Evolutionary conservation across 2,797 vertebrate species (phyloP).

Genomic region (Pterois miles): DNA sequence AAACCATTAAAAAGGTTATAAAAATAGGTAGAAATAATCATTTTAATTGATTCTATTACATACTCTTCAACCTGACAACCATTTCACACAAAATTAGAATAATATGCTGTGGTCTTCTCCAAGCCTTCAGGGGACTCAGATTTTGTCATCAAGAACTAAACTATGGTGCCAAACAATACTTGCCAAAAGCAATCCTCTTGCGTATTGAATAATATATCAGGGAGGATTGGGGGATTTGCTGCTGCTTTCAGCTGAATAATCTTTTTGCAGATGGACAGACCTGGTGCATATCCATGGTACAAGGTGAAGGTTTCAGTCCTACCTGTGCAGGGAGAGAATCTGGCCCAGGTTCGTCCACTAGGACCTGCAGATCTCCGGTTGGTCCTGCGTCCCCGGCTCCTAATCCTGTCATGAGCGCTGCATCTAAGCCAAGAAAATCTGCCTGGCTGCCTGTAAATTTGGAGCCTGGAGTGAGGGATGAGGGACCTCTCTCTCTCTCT

Average conservation of each 20-base stretch:
- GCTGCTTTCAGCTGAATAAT: slow-evolving; percentile 1
- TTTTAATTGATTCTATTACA: slow-evolving; percentile 1
- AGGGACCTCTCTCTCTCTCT: slow-evolving; percentile 42
- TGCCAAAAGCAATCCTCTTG: slow-evolving; percentile 20
- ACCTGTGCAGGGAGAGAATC: slow-evolving; percentile 73
- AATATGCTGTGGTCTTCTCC: neutral
- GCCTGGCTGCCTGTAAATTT: slow-evolving; percentile 68
- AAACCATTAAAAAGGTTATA: neutral
- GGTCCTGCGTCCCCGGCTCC: slow-evolving; percentile 78
- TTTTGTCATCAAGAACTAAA: slow-evolving; percentile 15
- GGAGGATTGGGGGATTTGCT: neutral
- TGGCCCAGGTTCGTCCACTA: slow-evolving; percentile 67
- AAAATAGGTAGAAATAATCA: neutral
- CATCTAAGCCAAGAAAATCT: slow-evolving; percentile 76
- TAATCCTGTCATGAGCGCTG: slow-evolving; percentile 82
- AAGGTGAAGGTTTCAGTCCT: slow-evolving; percentile 39
- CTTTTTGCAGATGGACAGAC: neutral
- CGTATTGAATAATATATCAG: neutral
- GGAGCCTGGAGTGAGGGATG: slow-evolving; percentile 65
- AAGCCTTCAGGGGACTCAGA: neutral
- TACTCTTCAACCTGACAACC: neutral
- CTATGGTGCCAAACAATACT: slow-evolving; percentile 11
- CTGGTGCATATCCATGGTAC: neutral
- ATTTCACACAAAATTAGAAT: slow-evolving; percentile 11
- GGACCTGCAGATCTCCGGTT: slow-evolving; percentile 79